Evolutionary conservation across 1,140 invertebrate genomes (phyloP).

Genomic region (Drosophila obscura): DNA sequence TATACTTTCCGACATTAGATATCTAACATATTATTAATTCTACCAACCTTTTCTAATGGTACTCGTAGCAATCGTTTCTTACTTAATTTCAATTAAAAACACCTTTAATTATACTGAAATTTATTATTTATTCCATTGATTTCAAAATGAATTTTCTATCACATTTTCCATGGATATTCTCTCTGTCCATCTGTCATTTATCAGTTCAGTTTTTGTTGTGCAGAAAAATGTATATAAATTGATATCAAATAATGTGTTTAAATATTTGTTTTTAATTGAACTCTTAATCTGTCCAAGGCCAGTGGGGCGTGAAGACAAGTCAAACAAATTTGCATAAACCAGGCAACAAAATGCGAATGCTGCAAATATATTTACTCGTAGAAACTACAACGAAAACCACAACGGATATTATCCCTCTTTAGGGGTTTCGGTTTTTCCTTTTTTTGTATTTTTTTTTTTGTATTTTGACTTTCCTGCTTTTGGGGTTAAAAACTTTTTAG

Average conservation of each 20-base stretch:
- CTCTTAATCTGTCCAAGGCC: conserved; percentile 3
- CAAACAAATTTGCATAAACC: conserved; percentile 26
- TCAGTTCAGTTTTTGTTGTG: neutral
- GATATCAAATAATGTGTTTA: neutral
- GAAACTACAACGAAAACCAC: conserved; percentile 25
- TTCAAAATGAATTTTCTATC: no score
- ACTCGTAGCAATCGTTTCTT: no score
- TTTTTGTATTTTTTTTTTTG: conserved; percentile 36
- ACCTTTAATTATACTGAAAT: no score
- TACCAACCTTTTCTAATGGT: no score
- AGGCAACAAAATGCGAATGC: conserved; percentile 10
- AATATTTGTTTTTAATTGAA: conserved; percentile 8
- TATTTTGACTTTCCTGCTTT: conserved; percentile 27
- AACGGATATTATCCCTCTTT: conserved; percentile 54
- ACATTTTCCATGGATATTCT: no score
- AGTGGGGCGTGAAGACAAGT: conserved; percentile 17
- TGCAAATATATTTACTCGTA: conserved; percentile 5
- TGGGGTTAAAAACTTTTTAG: conserved; percentile 63
- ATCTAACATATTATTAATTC: no score
- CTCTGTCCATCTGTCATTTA: no score
- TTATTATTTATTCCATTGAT: no score
- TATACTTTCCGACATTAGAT: no score
- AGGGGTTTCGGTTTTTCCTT: conserved; percentile 1
- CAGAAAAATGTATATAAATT: neutral
- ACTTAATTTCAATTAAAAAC: no score